A percentile compares a stretch with the other conserved stretches of the same genome.
Conservation (phyloP, 2,113 vertebrate species). For the Petaurus breviceps region DNA sequence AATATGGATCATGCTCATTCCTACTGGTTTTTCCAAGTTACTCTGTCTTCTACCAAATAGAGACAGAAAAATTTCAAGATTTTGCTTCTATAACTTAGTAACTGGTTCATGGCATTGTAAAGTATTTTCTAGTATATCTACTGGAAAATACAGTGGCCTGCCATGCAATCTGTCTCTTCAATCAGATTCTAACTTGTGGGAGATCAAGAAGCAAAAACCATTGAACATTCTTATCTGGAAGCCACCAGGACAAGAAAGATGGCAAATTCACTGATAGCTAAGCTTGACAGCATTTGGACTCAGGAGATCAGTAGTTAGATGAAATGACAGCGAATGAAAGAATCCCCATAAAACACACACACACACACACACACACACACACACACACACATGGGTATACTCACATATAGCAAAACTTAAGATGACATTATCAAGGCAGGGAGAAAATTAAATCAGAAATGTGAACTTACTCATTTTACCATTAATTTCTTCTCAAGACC, state of each 20-base stretch:
- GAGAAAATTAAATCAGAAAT: conserved; percentile 19
- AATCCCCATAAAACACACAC: background rate
- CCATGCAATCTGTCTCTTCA: background rate
- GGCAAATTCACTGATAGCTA: background rate
- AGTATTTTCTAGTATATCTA: background rate
- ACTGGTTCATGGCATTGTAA: background rate
- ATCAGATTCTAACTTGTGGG: background rate
- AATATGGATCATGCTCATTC: background rate
- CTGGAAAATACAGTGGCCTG: background rate
- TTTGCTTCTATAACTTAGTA: background rate
- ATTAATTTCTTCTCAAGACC: background rate
- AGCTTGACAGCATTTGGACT: background rate
- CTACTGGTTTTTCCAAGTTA: background rate
- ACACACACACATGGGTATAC: background rate
- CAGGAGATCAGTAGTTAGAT: background rate
- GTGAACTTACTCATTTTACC: background rate
- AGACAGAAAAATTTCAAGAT: background rate
- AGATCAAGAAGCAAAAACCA: conserved; percentile 41
- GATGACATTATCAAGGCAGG: background rate
- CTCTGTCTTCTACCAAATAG: background rate
- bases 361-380: background rate
- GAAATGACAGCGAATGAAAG: background rate
- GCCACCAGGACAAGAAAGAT: background rate
- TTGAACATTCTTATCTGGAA: conserved; percentile 34
- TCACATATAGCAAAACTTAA: background rate